phyloP scores from a whole-genome alignment of 1,140 invertebrate genomes.

The Bactericera cockerelli region DNA sequence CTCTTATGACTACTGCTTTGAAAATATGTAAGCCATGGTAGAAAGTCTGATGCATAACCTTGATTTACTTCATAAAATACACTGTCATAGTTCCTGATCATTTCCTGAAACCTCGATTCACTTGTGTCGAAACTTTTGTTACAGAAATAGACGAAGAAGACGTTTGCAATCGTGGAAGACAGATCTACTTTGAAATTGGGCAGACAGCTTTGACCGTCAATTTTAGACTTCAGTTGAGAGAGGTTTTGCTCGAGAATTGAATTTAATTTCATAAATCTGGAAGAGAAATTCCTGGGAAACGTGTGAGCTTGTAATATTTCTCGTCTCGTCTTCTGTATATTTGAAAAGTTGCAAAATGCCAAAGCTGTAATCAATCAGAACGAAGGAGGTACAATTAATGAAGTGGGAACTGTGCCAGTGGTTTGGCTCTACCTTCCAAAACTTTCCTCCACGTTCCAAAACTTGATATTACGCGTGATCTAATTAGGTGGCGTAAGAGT shows the following conservation, averaged over 20 bases:
- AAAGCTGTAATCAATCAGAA: constrained; percentile 47
- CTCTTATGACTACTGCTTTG: constrained; percentile 39
- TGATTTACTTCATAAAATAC: constrained; percentile 85
- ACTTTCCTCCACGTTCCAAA: no score
- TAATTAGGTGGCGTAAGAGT: no score
- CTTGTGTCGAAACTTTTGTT: constrained; percentile 49
- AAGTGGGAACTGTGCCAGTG: no score
- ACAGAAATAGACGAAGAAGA: constrained; percentile 73
- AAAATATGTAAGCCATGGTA: constrained; percentile 43
- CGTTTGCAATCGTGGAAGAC: constrained; percentile 39
- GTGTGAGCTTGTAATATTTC: constrained; percentile 46
- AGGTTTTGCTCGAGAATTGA: constrained; percentile 43
- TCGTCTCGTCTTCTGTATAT: constrained; percentile 56
- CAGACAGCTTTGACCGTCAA: background rate
- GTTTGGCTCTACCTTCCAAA: no score
- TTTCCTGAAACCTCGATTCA: constrained; percentile 44
- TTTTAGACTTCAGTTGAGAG: constrained; percentile 33
- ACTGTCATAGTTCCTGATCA: constrained; percentile 59
- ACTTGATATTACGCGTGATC: no score
- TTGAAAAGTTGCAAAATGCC: constrained; percentile 72
- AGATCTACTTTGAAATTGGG: constrained; percentile 29
- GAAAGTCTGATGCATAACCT: constrained; percentile 71
- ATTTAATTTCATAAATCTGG: constrained; percentile 48
- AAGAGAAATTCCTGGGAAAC: constrained; percentile 54
- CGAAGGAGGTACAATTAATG: constrained; percentile 16